A percentile compares a stretch with the other conserved stretches of the same genome.
Evolutionary conservation across 1,140 invertebrate species (phyloP).

Genomic region (Paralvinella palmiformis): DNA sequence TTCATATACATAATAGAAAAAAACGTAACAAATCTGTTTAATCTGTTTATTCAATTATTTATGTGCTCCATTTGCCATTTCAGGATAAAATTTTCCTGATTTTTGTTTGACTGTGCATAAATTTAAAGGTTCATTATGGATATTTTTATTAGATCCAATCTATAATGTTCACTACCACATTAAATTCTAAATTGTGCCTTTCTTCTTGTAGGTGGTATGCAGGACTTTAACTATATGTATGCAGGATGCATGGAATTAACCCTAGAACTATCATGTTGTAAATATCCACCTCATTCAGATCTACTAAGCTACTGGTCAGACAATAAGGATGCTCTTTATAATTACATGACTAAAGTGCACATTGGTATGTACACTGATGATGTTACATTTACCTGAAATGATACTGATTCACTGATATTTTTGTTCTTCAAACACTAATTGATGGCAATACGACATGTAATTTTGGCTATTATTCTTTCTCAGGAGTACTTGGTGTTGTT

Average conservation of each 20-base stretch:
- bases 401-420: neutral
- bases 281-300: slow-evolving; percentile 79
- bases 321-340: slow-evolving; percentile 76
- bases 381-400: neutral
- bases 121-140: no score
- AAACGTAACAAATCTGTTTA: no score
- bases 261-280: slow-evolving; percentile 94
- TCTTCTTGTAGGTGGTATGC: slow-evolving; percentile 98
- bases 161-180: slow-evolving; percentile 80
- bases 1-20: no score
- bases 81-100: no score
- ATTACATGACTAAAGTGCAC: slow-evolving; percentile 72
- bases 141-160: slow-evolving; percentile 99
- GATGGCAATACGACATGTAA: neutral
- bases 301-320: slow-evolving; percentile 87
- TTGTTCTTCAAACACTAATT: slow-evolving; percentile 3
- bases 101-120: no score
- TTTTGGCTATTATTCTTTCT: slow-evolving; percentile 40
- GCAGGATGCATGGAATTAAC: slow-evolving; percentile 98
- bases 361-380: slow-evolving; percentile 25
- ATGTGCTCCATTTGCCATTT: slow-evolving; percentile 35
- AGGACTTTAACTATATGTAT: slow-evolving; percentile 97
- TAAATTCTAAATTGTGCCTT: slow-evolving; percentile 50
- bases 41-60: neutral
- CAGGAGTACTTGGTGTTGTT: slow-evolving; percentile 78